phyloP scores from a whole-genome alignment of 2,888 invertebrate genomes.

The Cheilosia urbana region DNA sequence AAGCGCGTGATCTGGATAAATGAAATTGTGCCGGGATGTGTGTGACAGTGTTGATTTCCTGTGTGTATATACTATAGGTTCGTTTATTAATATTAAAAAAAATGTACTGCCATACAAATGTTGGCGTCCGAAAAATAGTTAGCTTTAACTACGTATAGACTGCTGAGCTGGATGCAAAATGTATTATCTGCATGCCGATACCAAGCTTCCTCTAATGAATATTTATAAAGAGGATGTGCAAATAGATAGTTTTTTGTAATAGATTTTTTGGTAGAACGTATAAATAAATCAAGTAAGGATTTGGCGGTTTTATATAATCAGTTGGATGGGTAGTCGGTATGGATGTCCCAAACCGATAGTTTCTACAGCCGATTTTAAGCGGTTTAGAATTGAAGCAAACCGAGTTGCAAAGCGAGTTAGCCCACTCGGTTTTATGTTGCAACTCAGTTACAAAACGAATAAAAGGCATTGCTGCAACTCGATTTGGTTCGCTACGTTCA shows the following conservation, averaged over 20 bases:
- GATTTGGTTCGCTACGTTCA: too few species aligned
- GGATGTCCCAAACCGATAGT: too few species aligned
- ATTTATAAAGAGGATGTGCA: not conserved
- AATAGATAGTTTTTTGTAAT: not conserved
- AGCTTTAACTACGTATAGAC: not conserved
- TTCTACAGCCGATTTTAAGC: too few species aligned
- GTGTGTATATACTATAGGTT: too few species aligned
- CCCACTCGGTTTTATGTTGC: too few species aligned
- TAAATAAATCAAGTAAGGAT: not conserved
- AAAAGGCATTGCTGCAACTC: too few species aligned
- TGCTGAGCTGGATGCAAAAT: not conserved
- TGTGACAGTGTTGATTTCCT: conserved; percentile 26
- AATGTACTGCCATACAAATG: not conserved
- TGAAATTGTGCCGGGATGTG: conserved; percentile 1
- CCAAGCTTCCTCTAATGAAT: conserved; percentile 2
- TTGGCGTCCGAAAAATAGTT: not conserved
- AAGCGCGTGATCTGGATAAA: conserved; percentile 38
- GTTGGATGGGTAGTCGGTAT: too few species aligned
- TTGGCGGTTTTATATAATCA: too few species aligned
- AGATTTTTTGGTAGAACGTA: not conserved
- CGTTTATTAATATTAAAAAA: not conserved
- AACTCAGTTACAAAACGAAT: too few species aligned
- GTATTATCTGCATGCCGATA: not conserved
- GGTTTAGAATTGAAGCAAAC: too few species aligned
- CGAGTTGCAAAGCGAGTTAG: too few species aligned